Evolutionary conservation across 2,113 vertebrate species (phyloP).

Genomic region (Leiothrix lutea): DNA sequence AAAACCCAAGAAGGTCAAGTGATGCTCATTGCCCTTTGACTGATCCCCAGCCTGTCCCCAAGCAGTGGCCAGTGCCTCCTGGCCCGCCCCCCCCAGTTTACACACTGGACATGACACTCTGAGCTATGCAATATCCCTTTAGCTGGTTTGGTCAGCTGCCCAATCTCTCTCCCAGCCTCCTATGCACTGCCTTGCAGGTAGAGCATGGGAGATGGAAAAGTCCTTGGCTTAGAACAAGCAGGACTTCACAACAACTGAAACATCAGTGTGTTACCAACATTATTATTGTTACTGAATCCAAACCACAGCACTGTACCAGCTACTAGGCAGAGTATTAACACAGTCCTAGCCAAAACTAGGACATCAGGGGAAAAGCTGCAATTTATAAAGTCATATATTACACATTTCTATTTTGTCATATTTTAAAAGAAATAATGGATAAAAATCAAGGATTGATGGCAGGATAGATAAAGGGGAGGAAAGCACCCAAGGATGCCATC

Average conservation of each 20-base stretch:
- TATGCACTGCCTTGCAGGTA: neutral
- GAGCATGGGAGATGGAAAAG: neutral
- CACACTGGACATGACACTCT: neutral
- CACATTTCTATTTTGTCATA: neutral
- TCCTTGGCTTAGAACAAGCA: neutral
- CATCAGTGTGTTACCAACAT: neutral
- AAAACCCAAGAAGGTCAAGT: neutral
- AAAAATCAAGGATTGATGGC: neutral
- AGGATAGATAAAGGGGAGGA: neutral
- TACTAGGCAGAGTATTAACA: neutral
- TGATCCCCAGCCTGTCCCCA: neutral
- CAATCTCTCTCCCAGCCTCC: neutral
- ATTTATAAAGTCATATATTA: neutral
- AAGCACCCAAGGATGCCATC: neutral
- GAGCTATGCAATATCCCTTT: too few relatives aligned
- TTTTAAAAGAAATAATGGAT: neutral
- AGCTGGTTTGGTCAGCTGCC: neutral
- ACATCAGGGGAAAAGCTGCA: neutral
- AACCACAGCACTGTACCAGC: neutral
- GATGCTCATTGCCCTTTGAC: neutral
- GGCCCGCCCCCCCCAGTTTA: neutral
- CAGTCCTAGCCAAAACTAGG: neutral
- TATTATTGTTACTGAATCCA: neutral
- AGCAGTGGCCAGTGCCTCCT: neutral
- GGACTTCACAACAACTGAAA: neutral